Evolutionary conservation across 2,888 invertebrate genomes (phyloP), one percentile per base, ranked within the genome.

Genomic region (Biston stratarius): DNA sequence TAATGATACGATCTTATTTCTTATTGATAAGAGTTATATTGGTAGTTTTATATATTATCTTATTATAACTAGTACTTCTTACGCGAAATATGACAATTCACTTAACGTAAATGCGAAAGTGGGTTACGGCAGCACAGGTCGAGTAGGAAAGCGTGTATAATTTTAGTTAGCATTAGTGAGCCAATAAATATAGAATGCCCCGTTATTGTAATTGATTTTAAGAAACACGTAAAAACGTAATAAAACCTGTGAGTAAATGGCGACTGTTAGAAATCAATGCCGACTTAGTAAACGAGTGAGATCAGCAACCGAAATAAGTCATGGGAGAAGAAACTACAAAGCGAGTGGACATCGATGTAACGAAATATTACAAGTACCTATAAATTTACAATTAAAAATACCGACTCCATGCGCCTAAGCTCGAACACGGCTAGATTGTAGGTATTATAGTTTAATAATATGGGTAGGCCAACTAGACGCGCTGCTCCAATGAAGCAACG

Each of bases 131-230:
- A 15, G 14, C 48, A 61, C 64, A 56, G 42, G 58, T 55, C 52
- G 51, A 60, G 51, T 55, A 59, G 69, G 61, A 61, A 52, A 64
- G 62, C 67, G 58, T 69, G 58, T 44, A 69, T 69, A 72, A 69
- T 70, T 69, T 67, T 52, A 73, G 64, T 57, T 40, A 51, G 45
- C 45, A 51, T 59, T 36, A 65, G 61, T 57, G 58, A 64, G 51
- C 55, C 59, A 59, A 70, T 67, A 64, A 60, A 72, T 72, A 69
- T 71, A 71, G 69, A 72, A 69, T 66, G 44, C 49, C 24, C 63
- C 48, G 68, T 68, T 67, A 69, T 66, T 67, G 63, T 74, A 67
- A 74, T 71, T 71, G 66, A 65, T 67, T 72, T 70, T 52, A 48
- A 61, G 66, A 59, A 72, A 64, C 69, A 62, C 67, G 60, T 72